Evolutionary conservation across 2,797 vertebrate species (phyloP).

Genomic region (Tympanoctomys barrerae): DNA sequence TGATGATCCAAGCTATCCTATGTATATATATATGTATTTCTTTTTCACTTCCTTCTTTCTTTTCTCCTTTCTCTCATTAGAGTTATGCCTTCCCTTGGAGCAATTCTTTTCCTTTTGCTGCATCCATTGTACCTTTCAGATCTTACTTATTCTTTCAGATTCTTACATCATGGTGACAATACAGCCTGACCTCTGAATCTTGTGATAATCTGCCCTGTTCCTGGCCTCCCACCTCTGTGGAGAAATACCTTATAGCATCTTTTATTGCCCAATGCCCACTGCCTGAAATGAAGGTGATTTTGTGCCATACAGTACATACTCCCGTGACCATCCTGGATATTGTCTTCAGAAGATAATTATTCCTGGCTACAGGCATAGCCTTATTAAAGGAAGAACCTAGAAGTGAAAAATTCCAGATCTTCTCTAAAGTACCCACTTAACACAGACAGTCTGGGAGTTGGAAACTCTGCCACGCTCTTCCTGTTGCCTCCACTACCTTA

Average conservation of each 20-base stretch:
- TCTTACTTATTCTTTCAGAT: no score
- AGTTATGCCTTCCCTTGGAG: no score
- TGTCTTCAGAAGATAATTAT: constrained; percentile 53
- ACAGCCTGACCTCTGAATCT: background rate
- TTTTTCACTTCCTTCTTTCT: no score
- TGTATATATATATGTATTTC: no score
- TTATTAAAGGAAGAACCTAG: constrained; percentile 35
- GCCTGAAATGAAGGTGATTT: background rate
- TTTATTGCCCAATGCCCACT: background rate
- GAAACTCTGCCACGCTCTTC: constrained; percentile 23
- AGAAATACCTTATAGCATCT: background rate
- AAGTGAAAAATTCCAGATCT: constrained; percentile 30
- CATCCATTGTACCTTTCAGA: no score
- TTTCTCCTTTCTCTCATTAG: no score
- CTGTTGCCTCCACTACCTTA: constrained; percentile 55
- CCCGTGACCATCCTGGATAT: background rate
- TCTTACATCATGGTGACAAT: no score
- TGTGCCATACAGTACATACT: no score
- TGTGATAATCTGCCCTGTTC: background rate
- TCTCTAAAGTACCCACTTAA: constrained; percentile 29
- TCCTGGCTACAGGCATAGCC: background rate
- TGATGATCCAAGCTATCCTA: no score
- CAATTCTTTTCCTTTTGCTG: no score
- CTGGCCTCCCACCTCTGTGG: background rate
- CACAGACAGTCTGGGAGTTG: background rate